These are phyloP conservation scores for Recurvirostra avosetta DNA, from an alignment of 2,113 vertebrate species.

Conservation along the genomic window DNA sequence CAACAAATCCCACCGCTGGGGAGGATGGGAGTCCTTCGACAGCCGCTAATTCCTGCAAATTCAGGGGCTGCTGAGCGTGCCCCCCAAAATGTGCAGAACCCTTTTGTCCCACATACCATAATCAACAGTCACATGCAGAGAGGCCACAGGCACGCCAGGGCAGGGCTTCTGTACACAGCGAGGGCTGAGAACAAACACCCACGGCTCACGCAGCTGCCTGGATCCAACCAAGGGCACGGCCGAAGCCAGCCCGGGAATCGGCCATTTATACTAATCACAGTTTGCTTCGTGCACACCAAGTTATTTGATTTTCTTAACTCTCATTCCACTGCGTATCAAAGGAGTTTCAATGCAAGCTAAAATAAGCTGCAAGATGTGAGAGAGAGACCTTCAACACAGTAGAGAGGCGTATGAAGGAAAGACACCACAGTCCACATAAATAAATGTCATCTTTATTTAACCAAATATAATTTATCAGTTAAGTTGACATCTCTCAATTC, in stretches of 20 bases:
- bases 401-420: rapidly evolving
- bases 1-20: neutral
- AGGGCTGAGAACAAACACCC: neutral
- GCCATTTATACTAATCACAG: rapidly evolving
- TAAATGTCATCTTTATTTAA: slow-evolving; percentile 81
- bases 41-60: neutral
- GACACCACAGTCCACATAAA: slow-evolving; percentile 63
- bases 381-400: neutral
- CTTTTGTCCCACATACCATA: neutral
- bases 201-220: rapidly evolving
- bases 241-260: rapidly evolving
- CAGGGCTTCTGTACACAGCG: neutral
- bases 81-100: rapidly evolving
- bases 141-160: neutral
- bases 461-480: slow-evolving; percentile 83
- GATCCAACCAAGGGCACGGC: rapidly evolving
- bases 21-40: rapidly evolving
- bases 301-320: neutral
- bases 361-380: neutral
- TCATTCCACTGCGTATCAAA: rapidly evolving
- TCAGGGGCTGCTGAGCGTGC: rapidly evolving
- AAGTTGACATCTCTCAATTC: slow-evolving; percentile 72
- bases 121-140: rapidly evolving
- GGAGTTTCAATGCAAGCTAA: neutral
- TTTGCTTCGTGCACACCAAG: neutral